These are phyloP conservation scores for Aphelenchoides besseyi DNA, from an alignment of 1,140 invertebrate species.

Conservation along the genomic window DNA sequence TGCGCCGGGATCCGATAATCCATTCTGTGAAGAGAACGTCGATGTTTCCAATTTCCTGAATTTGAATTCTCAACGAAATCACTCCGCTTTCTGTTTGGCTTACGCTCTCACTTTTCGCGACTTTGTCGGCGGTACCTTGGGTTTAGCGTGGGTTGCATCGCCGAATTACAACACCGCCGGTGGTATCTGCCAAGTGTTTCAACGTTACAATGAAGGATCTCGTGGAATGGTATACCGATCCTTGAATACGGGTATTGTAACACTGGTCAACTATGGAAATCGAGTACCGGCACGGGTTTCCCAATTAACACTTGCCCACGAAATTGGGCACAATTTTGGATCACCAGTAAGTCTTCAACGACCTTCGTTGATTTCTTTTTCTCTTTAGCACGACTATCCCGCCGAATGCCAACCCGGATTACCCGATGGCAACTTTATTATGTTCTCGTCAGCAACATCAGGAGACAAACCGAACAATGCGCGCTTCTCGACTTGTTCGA, in stretches of 20 bases:
- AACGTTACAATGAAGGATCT: constrained; percentile 90
- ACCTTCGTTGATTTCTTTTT: no score
- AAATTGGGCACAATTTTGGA: constrained; percentile 98
- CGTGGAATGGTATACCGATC: constrained; percentile 87
- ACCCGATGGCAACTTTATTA: constrained; percentile 90
- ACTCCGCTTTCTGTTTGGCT: constrained; percentile 94
- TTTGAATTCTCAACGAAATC: constrained; percentile 90
- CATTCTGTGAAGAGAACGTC: constrained; percentile 93
- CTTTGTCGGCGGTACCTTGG: constrained; percentile 90
- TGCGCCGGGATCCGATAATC: constrained; percentile 68
- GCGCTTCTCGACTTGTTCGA: constrained; percentile 85
- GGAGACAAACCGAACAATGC: constrained; percentile 90
- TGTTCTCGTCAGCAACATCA: constrained; percentile 92
- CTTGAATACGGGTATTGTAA: constrained; percentile 97
- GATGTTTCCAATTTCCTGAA: constrained; percentile 99
- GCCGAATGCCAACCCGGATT: constrained; percentile 83
- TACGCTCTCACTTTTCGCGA: constrained; percentile 98
- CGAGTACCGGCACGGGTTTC: constrained; percentile 92
- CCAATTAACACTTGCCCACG: constrained; percentile 93
- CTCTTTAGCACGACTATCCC: constrained; percentile 85
- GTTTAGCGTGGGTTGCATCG: constrained; percentile 95
- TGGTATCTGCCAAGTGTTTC: constrained; percentile 96
- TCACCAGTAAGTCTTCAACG: constrained; percentile 80
- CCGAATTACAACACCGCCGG: constrained; percentile 79
- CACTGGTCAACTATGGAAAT: constrained; percentile 97